Base-by-base conservation (phyloP, 1,140 invertebrate species). In the Scaptomyza pallida region DNA sequence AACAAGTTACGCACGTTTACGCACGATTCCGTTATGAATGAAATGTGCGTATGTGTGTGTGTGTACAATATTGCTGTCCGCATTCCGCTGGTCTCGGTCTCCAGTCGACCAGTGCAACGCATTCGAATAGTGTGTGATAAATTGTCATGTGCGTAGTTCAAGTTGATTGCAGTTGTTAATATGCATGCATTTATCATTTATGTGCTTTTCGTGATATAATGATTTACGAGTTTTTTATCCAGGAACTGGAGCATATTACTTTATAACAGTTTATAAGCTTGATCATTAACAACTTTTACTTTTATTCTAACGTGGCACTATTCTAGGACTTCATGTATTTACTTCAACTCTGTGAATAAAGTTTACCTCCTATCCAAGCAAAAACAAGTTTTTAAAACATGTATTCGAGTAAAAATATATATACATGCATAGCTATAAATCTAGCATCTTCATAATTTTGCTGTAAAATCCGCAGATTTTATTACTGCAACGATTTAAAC, bases 1-100 rank as follows among this genome's bases (percentile, higher is more conserved):
- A 88, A 88, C 81, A 21, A 88, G 82, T 86, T 88, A 75, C 85
- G 82, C 81, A 65, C 68, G 82, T 73, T 72, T 85, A 85, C 81
- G 81, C 81, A 86, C 64, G 64, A 54, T 80, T 52, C 77, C 60
- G 71, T 72, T 75, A 73, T 73, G 52, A 74, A 68, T 68, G 68
- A 77, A 35, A 13, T 45, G 15, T 43, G 44, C 26, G 6, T 21
- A 21, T 21, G 4, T 4, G n/a, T n/a, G n/a, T 26, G 23, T 26
- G 33, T 40, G 43, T 59, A 51, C 47, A 17, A 33, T 13, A 2
- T 30, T 30, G 10, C 2, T 61, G 54, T 12, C 16, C 50, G 50
- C 16, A 52, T 65, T 40, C 65, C 41, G 51, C 65, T 55, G 48
- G 47, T 3, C 35, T 35, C 37, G 26, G 16, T 54, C 33, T 37